phyloP scores from a whole-genome alignment of 2,888 invertebrate genomes.

The Dermolepida albohirtum region DNA sequence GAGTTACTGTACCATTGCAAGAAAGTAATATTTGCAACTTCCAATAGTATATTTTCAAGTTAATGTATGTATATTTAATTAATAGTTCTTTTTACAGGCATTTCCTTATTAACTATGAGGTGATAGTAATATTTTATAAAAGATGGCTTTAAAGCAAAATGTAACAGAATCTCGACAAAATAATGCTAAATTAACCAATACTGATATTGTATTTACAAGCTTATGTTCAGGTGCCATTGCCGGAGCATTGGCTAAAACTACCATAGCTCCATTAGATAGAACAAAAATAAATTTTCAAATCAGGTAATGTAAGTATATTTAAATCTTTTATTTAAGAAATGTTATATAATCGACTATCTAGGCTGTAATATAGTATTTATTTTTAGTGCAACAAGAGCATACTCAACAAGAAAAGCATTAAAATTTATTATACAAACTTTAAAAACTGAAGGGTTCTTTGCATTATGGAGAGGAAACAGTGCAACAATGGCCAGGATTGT shows the following conservation, averaged over 20 bases:
- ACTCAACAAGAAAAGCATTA: conserved; percentile 78
- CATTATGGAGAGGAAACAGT: conserved; percentile 97
- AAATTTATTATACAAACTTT: conserved; percentile 77
- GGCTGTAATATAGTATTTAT: conserved; percentile 34
- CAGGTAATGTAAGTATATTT: conserved; percentile 67
- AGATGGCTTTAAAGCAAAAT: conserved; percentile 48
- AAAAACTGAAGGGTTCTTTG: conserved; percentile 80
- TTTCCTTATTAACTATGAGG: conserved; percentile 48
- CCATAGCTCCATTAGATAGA: conserved; percentile 96
- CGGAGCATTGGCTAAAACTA: conserved; percentile 94
- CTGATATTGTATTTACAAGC: conserved; percentile 80
- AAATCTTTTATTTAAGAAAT: conserved; percentile 23
- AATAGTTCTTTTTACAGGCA: conserved; percentile 18
- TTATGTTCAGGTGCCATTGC: conserved; percentile 92
- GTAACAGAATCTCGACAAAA: conserved; percentile 41
- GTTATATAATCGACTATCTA: background rate
- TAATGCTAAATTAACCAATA: conserved; percentile 62
- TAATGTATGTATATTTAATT: background rate
- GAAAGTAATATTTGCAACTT: conserved; percentile 7
- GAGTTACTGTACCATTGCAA: background rate
- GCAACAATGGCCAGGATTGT: conserved; percentile 98
- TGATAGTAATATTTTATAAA: conserved; percentile 48
- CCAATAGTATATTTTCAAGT: background rate
- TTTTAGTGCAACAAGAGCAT: conserved; percentile 72
- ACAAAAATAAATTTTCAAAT: conserved; percentile 99